A percentile compares a stretch with the other conserved stretches of the same genome.
Conservation (phyloP, 2,797 vertebrate genomes). For the Sebastes wilsoni region DNA sequence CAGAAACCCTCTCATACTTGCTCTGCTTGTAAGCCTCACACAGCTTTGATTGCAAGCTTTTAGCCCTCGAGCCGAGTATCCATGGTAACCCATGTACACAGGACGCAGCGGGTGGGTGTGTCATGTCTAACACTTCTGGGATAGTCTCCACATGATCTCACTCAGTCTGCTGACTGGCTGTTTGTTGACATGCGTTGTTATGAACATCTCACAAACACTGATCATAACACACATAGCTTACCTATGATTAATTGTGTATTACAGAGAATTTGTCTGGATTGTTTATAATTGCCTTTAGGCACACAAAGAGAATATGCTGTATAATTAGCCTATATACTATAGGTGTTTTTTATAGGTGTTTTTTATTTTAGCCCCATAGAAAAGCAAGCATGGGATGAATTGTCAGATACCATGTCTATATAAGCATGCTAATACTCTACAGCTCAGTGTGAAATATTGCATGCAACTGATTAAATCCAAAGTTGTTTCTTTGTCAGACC, state of each 20-base stretch:
- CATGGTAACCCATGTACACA: slow-evolving; percentile 75
- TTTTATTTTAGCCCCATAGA: not conserved
- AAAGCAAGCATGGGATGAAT: slow-evolving; percentile 1
- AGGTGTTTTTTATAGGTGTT: too few relatives aligned
- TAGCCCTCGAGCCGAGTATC: slow-evolving; percentile 66
- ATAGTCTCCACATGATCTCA: slow-evolving; percentile 67
- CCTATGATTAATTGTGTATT: not conserved
- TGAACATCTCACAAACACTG: slow-evolving; percentile 22
- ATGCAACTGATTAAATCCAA: slow-evolving; percentile 46
- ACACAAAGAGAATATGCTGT: not conserved
- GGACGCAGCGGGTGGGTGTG: slow-evolving; percentile 53
- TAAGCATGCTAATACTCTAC: slow-evolving; percentile 24
- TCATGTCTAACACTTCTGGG: slow-evolving; percentile 54
- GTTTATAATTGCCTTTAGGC: not conserved
- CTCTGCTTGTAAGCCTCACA: slow-evolving; percentile 18
- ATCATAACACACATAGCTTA: not conserved
- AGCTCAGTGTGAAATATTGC: slow-evolving; percentile 66
- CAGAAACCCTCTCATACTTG: slow-evolving; percentile 24
- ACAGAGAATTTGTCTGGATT: not conserved
- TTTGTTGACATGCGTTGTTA: slow-evolving; percentile 48
- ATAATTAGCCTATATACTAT: not conserved
- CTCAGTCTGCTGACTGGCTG: slow-evolving; percentile 24
- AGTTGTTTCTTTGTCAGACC: slow-evolving; percentile 12
- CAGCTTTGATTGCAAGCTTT: slow-evolving; percentile 61
- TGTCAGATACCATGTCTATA: not conserved